Base-by-base conservation (phyloP, 2,888 invertebrate genomes). In the Lepas anatifera region DNA sequence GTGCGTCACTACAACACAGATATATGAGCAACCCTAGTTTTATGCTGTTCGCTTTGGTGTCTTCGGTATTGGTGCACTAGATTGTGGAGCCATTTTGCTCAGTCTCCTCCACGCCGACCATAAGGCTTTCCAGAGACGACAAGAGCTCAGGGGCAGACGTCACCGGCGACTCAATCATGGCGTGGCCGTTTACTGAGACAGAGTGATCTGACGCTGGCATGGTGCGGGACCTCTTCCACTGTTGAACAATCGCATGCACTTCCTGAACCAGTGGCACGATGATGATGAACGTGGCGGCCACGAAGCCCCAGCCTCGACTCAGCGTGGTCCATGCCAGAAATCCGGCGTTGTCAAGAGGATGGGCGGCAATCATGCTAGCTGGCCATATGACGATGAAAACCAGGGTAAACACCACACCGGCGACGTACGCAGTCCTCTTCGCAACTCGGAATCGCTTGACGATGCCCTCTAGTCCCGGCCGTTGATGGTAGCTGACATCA, bases 371-470 rank as follows among this genome's bases (percentile, higher is more conserved):
- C 71, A 71, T 71, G 27, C 68, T 48, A 18, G 58, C 71, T 6
- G 71, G 71, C 71, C 71, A 71, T 11, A 71, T n/a, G 64, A 25
- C 39, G 22, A 71, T 32, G 68, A 71, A 71, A 18, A 71, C 18
- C 29, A 71, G 27, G 18, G 70, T 67, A 27, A 71, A 70, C 8
- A 41, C 27, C 22, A 63, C 18, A n/a, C 71, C 71, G 25, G 68
- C 70, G 1, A 71, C 29, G 48, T 41, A 68, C 22, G 71, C 71
- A 3, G 70, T 71, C 11, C 67, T 18, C 43, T 70, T 71, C 52
- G 71, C 70, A 2, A 46, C 2, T 18, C 46, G 46, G 46, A 46
- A 46, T 16, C 18, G 46, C 7, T 22, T 16, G 16, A 46, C 46
- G 46, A 46, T 46, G 46, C 46, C 13, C 18, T 46, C 46, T 1